Evolutionary conservation across 2,113 vertebrate genomes (phyloP).

Genomic region (Triplophysa dalaica): DNA sequence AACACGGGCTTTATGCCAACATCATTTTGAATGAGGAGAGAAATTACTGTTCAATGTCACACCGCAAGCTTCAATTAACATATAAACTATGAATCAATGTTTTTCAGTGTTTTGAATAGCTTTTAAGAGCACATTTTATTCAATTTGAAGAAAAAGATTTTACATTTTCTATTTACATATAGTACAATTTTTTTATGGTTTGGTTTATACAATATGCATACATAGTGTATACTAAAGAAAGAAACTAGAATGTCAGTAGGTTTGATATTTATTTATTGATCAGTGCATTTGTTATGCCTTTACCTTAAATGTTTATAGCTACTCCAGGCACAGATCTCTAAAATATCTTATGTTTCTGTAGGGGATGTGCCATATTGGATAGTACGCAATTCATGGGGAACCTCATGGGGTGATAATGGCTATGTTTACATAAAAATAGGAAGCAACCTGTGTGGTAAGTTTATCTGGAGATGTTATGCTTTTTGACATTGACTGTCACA

Average conservation of each 20-base stretch:
- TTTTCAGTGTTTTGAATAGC: background rate
- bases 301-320: background rate
- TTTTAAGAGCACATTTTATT: background rate
- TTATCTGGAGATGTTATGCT: background rate
- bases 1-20: slow-evolving; percentile 17
- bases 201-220: no score
- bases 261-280: background rate
- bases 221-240: background rate
- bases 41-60: background rate
- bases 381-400: slow-evolving; percentile 90
- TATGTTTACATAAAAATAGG: slow-evolving; percentile 88
- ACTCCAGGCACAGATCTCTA: background rate
- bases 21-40: background rate
- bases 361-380: slow-evolving; percentile 88
- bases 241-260: background rate
- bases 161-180: background rate
- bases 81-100: background rate
- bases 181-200: background rate
- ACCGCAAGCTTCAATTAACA: background rate
- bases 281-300: background rate
- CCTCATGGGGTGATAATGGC: slow-evolving; percentile 82
- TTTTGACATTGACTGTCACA: slow-evolving; percentile 8
- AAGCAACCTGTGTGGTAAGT: slow-evolving; percentile 83
- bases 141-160: background rate
- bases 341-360: slow-evolving; percentile 50